Percentiles rank a stretch among this genome's conserved stretches.
These are phyloP conservation scores for Rapana venosa DNA, from an alignment of 2,888 invertebrate species.

Conservation along the genomic window DNA sequence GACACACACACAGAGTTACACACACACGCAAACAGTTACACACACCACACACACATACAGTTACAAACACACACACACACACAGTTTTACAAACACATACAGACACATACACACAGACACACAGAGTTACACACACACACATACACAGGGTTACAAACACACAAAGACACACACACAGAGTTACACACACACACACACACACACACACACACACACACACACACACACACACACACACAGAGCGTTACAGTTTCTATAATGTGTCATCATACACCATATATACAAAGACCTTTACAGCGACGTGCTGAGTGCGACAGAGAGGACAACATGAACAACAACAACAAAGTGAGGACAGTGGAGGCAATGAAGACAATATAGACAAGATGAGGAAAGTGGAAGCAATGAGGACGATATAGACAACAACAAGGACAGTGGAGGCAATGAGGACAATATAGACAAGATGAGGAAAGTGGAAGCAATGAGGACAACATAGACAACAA, in stretches of 20 bases:
- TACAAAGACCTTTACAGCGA: too few relatives aligned
- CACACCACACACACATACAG: neutral
- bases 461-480: neutral
- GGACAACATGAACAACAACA: neutral
- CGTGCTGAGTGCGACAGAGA: too few relatives aligned
- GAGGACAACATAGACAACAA: neutral
- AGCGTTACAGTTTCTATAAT: too few relatives aligned
- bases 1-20: neutral
- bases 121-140: neutral
- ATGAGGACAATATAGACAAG: neutral
- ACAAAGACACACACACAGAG: too few relatives aligned
- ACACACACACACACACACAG: too few relatives aligned
- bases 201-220: too few relatives aligned
- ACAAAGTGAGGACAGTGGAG: neutral
- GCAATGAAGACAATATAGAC: neutral
- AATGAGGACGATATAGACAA: too few relatives aligned
- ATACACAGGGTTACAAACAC: too few relatives aligned
- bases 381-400: too few relatives aligned
- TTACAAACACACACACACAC: neutral
- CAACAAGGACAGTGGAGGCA: too few relatives aligned
- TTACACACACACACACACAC: neutral
- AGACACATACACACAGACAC: neutral
- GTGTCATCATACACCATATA: too few relatives aligned
- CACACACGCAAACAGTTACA: too few relatives aligned
- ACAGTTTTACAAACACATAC: neutral